These are phyloP conservation scores for Acleris cristana DNA, from an alignment of 2,888 invertebrate genomes.

Conservation along the genomic window DNA sequence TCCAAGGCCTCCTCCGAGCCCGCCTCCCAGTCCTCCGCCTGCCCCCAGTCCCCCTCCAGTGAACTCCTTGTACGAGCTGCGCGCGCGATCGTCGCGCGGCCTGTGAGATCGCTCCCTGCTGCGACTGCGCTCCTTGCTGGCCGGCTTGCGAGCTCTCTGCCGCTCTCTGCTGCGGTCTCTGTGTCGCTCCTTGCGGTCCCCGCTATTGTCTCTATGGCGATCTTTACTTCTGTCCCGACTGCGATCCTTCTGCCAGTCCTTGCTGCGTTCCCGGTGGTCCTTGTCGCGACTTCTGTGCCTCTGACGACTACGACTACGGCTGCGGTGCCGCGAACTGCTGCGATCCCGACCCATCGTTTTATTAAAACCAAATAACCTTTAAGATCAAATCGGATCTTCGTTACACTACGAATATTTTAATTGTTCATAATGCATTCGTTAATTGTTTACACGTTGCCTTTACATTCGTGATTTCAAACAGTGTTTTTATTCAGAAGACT, in stretches of 20 bases:
- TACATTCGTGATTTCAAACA: no score
- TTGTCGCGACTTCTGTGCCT: conserved; percentile 37
- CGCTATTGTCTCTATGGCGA: conserved; percentile 33
- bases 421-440: no score
- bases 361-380: not conserved
- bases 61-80: conserved; percentile 25
- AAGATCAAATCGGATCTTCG: no score
- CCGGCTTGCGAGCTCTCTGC: conserved; percentile 41
- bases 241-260: conserved; percentile 13
- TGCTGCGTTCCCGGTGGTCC: conserved; percentile 22
- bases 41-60: conserved; percentile 23
- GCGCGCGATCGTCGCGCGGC: conserved; percentile 10
- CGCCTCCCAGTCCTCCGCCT: conserved; percentile 12
- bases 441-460: no score
- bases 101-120: conserved; percentile 14
- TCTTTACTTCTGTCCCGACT: conserved; percentile 15
- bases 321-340: conserved; percentile 47
- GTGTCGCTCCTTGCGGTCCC: conserved; percentile 43
- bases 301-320: conserved; percentile 46
- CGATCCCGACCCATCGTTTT: conserved; percentile 49
- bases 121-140: conserved; percentile 19
- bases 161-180: conserved; percentile 45
- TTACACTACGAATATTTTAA: no score
- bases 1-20: conserved; percentile 5
- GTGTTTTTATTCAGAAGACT: no score